Conservation (phyloP, 2,797 vertebrate genomes). For the Poecilia velifera region DNA sequence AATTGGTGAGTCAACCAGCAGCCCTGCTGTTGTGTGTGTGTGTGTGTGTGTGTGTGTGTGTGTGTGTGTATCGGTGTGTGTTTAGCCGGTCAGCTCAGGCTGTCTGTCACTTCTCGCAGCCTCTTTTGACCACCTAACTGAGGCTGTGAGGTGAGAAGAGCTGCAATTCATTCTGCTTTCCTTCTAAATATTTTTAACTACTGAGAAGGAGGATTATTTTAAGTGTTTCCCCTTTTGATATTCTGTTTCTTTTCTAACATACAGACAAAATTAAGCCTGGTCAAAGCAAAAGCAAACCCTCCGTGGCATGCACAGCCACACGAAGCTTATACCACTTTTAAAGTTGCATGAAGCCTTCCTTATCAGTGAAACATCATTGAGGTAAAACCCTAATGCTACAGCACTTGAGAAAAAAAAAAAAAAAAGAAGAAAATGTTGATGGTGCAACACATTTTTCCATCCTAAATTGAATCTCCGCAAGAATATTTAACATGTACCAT, state of each 20-base stretch:
- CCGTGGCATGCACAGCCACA: slow-evolving; percentile 2
- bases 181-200: neutral
- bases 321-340: slow-evolving; percentile 16
- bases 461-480: neutral
- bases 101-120: neutral
- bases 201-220: neutral
- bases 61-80: neutral
- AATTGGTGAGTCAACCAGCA: slow-evolving; percentile 50
- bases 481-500: slow-evolving; percentile 10
- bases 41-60: neutral
- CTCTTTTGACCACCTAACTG: slow-evolving; percentile 30
- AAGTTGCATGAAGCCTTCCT: slow-evolving; percentile 20
- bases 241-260: neutral
- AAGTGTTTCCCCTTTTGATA: slow-evolving; percentile 18
- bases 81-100: slow-evolving; percentile 17
- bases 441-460: neutral
- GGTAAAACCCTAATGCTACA: slow-evolving; percentile 7
- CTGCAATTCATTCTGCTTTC: slow-evolving; percentile 13
- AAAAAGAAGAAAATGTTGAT: slow-evolving; percentile 2
- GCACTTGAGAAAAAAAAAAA: neutral
- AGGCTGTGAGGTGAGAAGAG: neutral
- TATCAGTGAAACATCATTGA: slow-evolving; percentile 17
- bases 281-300: neutral
- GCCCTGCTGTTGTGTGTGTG: neutral
- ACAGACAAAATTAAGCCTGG: slow-evolving; percentile 8